Evolutionary conservation across 2,888 invertebrate species (phyloP).

Genomic region (Drosophila borealis): DNA sequence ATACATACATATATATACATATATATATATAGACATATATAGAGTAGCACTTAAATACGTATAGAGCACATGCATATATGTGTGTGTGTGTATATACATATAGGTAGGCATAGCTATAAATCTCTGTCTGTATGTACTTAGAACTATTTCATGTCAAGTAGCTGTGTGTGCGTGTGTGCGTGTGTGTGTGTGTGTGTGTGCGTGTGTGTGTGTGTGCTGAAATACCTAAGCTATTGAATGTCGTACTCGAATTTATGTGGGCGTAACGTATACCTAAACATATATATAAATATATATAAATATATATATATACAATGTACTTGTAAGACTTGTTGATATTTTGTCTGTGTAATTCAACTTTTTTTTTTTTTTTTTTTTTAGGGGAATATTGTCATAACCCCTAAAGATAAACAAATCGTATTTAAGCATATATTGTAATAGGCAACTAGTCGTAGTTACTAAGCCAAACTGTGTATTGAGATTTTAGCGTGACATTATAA

Average conservation of each 20-base stretch:
- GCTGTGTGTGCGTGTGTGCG: slow-evolving; percentile 20
- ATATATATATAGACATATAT: slow-evolving; percentile 15
- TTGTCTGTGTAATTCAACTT: slow-evolving; percentile 56
- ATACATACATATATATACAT: slow-evolving; percentile 15
- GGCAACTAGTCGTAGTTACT: slow-evolving; percentile 67
- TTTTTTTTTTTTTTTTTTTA: slow-evolving; percentile 46
- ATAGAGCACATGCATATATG: slow-evolving; percentile 3
- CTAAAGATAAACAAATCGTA: slow-evolving; percentile 11
- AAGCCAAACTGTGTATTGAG: slow-evolving; percentile 72
- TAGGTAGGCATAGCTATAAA: slow-evolving; percentile 34
- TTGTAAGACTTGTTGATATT: slow-evolving; percentile 77
- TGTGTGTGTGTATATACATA: slow-evolving; percentile 10
- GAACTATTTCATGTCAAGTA: slow-evolving; percentile 46
- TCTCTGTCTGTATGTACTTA: slow-evolving; percentile 48
- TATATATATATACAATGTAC: slow-evolving; percentile 25
- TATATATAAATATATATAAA: slow-evolving; percentile 16
- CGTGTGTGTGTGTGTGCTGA: slow-evolving; percentile 6
- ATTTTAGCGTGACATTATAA: slow-evolving; percentile 66
- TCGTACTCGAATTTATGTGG: slow-evolving; percentile 33
- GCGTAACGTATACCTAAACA: slow-evolving; percentile 17
- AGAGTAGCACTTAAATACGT: background rate
- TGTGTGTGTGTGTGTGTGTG: slow-evolving; percentile 3
- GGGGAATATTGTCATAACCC: no score
- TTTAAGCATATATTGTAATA: slow-evolving; percentile 52
- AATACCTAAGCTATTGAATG: slow-evolving; percentile 36